A percentile compares a stretch with the other conserved stretches of the same genome.
Conservation (phyloP, 2,888 invertebrate genomes). For the Lacanobia oleracea region DNA sequence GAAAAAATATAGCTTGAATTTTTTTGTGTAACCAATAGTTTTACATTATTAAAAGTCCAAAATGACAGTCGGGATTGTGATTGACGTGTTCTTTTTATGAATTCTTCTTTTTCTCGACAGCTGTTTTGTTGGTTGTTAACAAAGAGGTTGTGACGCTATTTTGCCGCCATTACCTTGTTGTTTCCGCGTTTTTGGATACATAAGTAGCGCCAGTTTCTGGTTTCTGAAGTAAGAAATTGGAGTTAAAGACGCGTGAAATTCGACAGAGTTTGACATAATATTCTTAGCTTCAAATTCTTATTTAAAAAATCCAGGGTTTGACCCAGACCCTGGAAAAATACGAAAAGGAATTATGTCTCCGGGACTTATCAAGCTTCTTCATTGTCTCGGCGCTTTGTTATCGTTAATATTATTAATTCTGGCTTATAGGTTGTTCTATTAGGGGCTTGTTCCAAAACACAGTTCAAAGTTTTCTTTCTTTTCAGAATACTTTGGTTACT, state of each 20-base stretch:
- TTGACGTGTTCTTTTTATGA: conserved; percentile 65
- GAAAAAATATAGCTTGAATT: conserved; percentile 37
- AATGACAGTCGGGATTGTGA: conserved; percentile 40
- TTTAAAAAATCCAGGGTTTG: too few relatives aligned
- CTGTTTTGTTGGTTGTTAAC: conserved; percentile 10
- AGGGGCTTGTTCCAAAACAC: neutral
- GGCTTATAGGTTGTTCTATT: too few relatives aligned
- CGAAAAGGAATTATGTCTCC: neutral
- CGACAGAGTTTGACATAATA: too few relatives aligned
- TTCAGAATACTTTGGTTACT: conserved; percentile 79
- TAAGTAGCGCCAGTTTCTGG: too few relatives aligned
- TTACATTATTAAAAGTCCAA: conserved; percentile 32
- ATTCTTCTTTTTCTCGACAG: conserved; percentile 40
- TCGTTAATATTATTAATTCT: neutral
- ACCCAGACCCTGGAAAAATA: too few relatives aligned
- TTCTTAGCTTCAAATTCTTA: too few relatives aligned
- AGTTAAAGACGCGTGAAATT: too few relatives aligned
- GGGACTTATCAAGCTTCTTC: neutral
- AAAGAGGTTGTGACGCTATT: conserved; percentile 16
- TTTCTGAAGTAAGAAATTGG: too few relatives aligned
- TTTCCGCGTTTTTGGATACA: neutral
- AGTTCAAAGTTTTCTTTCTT: conserved; percentile 8
- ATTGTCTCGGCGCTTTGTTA: neutral
- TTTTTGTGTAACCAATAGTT: conserved; percentile 51
- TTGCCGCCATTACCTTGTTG: conserved; percentile 26